Evolutionary conservation across 2,888 invertebrate genomes (phyloP).

Genomic region (Augiades crinisus): DNA sequence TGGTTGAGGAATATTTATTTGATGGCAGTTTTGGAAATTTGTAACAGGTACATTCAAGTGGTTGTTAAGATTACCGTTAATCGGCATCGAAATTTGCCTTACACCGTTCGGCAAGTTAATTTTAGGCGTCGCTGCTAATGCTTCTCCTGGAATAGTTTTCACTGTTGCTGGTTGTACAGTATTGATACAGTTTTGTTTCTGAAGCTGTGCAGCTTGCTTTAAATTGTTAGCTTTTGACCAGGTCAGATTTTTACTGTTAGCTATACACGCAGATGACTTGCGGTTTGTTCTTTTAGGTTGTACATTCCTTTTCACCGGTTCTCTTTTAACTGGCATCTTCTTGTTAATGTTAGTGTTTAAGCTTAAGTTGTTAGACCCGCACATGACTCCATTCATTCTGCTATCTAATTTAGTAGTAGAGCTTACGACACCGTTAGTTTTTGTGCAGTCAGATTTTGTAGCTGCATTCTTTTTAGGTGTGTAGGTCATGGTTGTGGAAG

Average conservation of each 20-base stretch:
- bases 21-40: constrained; percentile 70
- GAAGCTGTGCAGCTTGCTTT: constrained; percentile 63
- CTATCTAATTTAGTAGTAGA: constrained; percentile 72
- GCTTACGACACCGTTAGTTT: constrained; percentile 63
- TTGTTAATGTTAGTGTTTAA: constrained; percentile 53
- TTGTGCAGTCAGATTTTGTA: constrained; percentile 50
- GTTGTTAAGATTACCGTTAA: constrained; percentile 61
- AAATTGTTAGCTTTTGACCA: constrained; percentile 76
- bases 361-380: constrained; percentile 70
- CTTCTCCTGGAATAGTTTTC: constrained; percentile 50
- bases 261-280: constrained; percentile 72
- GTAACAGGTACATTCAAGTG: constrained; percentile 63
- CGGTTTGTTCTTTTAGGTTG: constrained; percentile 65
- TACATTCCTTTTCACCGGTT: constrained; percentile 49
- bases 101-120: constrained; percentile 68
- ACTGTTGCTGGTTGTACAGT: constrained; percentile 41
- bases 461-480: constrained; percentile 49
- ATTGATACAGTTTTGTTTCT: constrained; percentile 68
- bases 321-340: constrained; percentile 52
- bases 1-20: constrained; percentile 64
- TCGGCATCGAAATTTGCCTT: constrained; percentile 62
- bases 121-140: constrained; percentile 65
- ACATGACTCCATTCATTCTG: constrained; percentile 73
- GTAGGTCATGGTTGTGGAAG: constrained; percentile 47
- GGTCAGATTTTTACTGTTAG: constrained; percentile 71